Conservation (phyloP, 2,888 invertebrate genomes). For the Lasioglossum leucozonium region DNA sequence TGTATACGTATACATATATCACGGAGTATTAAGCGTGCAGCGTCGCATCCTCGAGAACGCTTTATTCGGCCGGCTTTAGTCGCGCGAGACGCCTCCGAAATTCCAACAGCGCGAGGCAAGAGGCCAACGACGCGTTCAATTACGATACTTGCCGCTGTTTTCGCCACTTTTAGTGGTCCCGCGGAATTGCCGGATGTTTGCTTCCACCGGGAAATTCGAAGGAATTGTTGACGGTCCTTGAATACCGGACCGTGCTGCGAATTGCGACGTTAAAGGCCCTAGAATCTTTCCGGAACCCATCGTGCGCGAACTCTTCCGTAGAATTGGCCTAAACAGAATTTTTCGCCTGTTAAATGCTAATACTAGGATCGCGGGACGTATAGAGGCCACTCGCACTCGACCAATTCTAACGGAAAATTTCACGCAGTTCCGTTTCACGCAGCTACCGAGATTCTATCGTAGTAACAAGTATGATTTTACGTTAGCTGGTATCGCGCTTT, state of each 20-base stretch:
- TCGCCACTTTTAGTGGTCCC: neutral
- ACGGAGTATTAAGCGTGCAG: conserved; percentile 28
- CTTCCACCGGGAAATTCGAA: neutral
- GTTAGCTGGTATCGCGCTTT: neutral
- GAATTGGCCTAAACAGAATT: neutral
- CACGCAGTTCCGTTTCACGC: too few relatives aligned
- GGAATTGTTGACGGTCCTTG: neutral
- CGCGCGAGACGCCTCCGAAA: conserved; percentile 14
- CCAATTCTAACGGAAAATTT: too few relatives aligned
- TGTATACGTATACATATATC: conserved; percentile 21
- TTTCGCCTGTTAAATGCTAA: neutral
- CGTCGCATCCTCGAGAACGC: conserved; percentile 12
- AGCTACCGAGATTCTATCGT: too few relatives aligned
- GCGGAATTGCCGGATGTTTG: neutral
- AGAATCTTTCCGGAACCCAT: neutral
- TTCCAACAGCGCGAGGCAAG: neutral
- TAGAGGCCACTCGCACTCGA: neutral
- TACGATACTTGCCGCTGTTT: conserved; percentile 14
- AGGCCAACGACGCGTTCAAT: neutral
- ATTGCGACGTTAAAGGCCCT: too few relatives aligned
- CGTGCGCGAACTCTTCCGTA: neutral
- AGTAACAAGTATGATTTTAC: neutral
- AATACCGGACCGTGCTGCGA: neutral
- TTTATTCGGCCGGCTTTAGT: neutral
- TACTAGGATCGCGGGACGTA: neutral